A percentile compares a stretch with the other conserved stretches of the same genome.
Evolutionary conservation across 2,113 vertebrate species (phyloP).

Genomic region (Ictalurus furcatus): DNA sequence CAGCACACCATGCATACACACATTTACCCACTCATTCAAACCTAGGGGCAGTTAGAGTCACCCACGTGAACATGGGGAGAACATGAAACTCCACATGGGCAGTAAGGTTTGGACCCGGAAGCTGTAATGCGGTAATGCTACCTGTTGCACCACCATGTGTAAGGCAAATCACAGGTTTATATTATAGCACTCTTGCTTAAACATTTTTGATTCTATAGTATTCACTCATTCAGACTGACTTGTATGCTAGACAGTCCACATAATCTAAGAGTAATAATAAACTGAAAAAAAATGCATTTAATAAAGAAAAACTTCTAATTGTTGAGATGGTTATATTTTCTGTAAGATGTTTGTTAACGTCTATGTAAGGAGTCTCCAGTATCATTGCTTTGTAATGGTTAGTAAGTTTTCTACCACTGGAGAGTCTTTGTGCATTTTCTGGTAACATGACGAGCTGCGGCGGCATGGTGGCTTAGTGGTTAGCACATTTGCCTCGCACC

Average conservation of each 20-base stretch:
- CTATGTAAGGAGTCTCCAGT: background rate
- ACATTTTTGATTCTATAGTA: background rate
- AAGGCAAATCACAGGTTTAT: background rate
- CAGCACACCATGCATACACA: background rate
- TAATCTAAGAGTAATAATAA: background rate
- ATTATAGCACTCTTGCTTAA: background rate
- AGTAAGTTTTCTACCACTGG: background rate
- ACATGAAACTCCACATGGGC: background rate
- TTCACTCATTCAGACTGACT: background rate
- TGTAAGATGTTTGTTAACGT: background rate
- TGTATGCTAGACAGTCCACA: background rate
- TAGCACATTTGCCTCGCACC: too few species aligned
- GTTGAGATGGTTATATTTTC: background rate
- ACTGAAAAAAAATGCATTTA: background rate
- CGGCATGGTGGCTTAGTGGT: too few species aligned
- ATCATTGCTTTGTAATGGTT: background rate
- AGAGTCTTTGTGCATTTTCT: background rate
- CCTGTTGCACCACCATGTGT: background rate
- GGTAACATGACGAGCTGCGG: too few species aligned
- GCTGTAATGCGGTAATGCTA: too few species aligned
- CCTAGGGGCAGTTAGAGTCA: background rate
- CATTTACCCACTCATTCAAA: background rate
- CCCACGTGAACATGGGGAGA: background rate
- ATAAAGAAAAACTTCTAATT: background rate
- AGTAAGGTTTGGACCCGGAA: background rate